Percentiles rank a stretch among this genome's conserved stretches.
Conservation (phyloP, 2,888 invertebrate genomes). For the Bombylius major region DNA sequence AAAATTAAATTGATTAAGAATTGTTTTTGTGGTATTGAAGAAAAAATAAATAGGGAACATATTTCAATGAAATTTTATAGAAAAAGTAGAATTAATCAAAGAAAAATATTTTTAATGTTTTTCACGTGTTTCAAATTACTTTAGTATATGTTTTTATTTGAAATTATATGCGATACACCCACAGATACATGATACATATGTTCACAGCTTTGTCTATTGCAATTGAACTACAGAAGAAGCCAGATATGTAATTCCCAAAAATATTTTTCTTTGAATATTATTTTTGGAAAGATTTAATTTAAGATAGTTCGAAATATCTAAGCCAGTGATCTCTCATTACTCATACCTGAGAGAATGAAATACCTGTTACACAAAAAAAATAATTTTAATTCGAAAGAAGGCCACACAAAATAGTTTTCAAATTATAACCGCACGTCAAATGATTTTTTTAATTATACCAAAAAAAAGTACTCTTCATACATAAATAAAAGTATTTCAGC, state of each 20-base stretch:
- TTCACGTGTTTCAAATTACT: too few relatives aligned
- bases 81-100: too few relatives aligned
- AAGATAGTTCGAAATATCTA: slow-evolving; percentile 2
- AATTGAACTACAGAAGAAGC: not conserved
- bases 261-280: not conserved
- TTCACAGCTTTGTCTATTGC: not conserved
- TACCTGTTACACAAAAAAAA: slow-evolving; percentile 4
- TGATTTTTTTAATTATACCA: too few relatives aligned
- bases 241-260: not conserved
- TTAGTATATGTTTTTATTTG: too few relatives aligned
- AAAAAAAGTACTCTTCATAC: not conserved
- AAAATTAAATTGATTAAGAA: too few relatives aligned
- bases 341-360: not conserved
- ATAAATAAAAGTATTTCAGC: not conserved
- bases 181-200: not conserved
- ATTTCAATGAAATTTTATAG: too few relatives aligned
- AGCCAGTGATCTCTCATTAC: not conserved
- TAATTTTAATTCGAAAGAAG: not conserved
- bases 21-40: too few relatives aligned
- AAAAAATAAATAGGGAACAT: too few relatives aligned
- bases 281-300: slow-evolving; percentile 5
- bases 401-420: not conserved
- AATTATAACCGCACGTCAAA: not conserved
- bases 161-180: not conserved
- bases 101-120: too few relatives aligned